Evolutionary conservation across 2,797 vertebrate genomes (phyloP).

Genomic region (Pogonophryne albipinna): DNA sequence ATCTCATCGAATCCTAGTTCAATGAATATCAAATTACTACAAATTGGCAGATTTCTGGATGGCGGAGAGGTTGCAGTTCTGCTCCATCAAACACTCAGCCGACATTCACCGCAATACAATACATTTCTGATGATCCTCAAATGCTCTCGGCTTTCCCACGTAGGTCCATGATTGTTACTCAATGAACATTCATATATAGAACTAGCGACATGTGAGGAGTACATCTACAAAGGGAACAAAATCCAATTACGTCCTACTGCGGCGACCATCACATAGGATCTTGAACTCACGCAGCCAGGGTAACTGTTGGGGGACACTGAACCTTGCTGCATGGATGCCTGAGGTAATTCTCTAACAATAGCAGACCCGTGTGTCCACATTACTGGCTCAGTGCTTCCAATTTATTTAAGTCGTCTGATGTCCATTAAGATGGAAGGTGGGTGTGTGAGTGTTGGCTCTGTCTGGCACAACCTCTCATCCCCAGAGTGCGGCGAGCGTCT

Average conservation of each 20-base stretch:
- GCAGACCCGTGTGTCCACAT: slow-evolving; percentile 39
- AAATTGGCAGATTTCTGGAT: slow-evolving; percentile 26
- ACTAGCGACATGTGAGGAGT: slow-evolving; percentile 45
- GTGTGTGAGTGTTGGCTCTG: slow-evolving; percentile 51
- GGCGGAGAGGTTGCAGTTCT: slow-evolving; percentile 41
- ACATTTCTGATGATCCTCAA: slow-evolving; percentile 27
- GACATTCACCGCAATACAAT: slow-evolving; percentile 34
- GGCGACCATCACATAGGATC: slow-evolving; percentile 63
- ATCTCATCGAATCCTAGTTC: slow-evolving; percentile 35
- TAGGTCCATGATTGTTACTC: slow-evolving; percentile 67
- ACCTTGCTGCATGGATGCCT: slow-evolving; percentile 50
- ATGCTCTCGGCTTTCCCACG: slow-evolving; percentile 17
- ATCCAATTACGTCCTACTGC: slow-evolving; percentile 77
- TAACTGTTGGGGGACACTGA: slow-evolving; percentile 73
- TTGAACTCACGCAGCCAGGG: slow-evolving; percentile 56
- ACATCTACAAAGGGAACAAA: slow-evolving; percentile 72
- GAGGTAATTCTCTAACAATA: slow-evolving; percentile 67
- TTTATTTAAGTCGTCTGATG: slow-evolving; percentile 70
- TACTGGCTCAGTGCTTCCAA: slow-evolving; percentile 67
- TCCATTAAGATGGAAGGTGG: slow-evolving; percentile 69
- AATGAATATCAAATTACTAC: slow-evolving; percentile 44
- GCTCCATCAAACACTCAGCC: slow-evolving; percentile 45
- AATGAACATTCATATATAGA: slow-evolving; percentile 69
- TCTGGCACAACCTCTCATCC: slow-evolving; percentile 48
- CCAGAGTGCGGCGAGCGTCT: slow-evolving; percentile 45